Evolutionary conservation across 2,113 vertebrate genomes (phyloP).

Genomic region (Oceanites oceanicus): DNA sequence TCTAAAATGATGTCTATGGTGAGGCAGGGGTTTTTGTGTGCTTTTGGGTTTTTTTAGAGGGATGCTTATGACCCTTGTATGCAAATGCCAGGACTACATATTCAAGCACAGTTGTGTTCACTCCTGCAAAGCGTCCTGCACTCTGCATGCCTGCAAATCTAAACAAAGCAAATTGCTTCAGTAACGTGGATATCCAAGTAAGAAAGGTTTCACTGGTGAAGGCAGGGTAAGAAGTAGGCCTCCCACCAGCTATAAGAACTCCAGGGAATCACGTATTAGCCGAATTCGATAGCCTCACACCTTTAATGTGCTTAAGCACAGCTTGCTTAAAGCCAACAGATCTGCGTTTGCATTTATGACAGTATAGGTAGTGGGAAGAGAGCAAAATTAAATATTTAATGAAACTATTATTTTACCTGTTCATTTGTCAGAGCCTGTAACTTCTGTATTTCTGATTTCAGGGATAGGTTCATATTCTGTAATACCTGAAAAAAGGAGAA

Average conservation of each 20-base stretch:
- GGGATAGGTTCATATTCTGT: constrained; percentile 87
- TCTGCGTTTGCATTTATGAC: not conserved
- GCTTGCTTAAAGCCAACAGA: not conserved
- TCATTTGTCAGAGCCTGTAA: constrained; percentile 89
- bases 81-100: not conserved
- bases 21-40: accelerated
- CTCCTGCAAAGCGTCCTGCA: not conserved
- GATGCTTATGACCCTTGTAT: not conserved
- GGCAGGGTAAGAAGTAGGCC: not conserved
- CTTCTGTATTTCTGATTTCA: constrained; percentile 89
- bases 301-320: not conserved
- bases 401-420: constrained; percentile 77
- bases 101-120: not conserved
- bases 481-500: constrained; percentile 76
- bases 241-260: not conserved
- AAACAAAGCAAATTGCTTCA: not conserved
- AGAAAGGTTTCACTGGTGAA: not conserved
- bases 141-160: not conserved
- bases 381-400: not conserved
- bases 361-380: not conserved
- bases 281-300: not conserved
- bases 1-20: not conserved
- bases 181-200: not conserved
- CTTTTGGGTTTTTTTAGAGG: not conserved
- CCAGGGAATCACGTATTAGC: not conserved